A percentile compares a stretch with the other conserved stretches of the same genome.
Evolutionary conservation across 1,140 invertebrate genomes (phyloP).

Genomic region (Drosophila bifasciata): DNA sequence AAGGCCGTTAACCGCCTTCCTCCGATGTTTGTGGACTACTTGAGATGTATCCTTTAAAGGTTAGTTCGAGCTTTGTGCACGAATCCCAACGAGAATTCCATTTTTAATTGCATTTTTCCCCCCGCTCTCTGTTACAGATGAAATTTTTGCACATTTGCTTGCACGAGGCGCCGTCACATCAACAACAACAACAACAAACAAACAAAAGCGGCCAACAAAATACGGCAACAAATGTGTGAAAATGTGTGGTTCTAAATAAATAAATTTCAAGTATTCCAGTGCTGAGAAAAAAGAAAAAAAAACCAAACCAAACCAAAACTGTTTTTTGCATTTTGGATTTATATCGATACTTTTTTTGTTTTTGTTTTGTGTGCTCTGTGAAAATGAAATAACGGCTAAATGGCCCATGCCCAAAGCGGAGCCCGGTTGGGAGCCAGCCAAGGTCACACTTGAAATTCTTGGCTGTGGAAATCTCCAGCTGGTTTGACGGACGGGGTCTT

Average conservation of each 20-base stretch:
- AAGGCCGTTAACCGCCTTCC: neutral
- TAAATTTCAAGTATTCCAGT: constrained; percentile 39
- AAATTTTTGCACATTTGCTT: too few species aligned
- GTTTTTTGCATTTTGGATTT: constrained; percentile 38
- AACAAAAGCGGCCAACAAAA: constrained; percentile 16
- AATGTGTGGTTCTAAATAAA: constrained; percentile 51
- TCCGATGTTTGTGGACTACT: too few species aligned
- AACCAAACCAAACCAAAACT: too few species aligned
- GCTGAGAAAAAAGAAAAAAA: constrained; percentile 37
- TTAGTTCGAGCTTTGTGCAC: constrained; percentile 10
- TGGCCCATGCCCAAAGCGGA: too few species aligned
- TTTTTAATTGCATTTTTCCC: too few species aligned
- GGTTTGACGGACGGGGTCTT: too few species aligned
- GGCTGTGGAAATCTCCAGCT: too few species aligned
- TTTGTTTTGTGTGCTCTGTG: constrained; percentile 23
- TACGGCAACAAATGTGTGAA: constrained; percentile 8
- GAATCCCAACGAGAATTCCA: too few species aligned
- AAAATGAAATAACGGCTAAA: neutral
- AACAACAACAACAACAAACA: constrained; percentile 22
- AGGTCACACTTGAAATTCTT: too few species aligned
- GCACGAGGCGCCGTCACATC: too few species aligned
- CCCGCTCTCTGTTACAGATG: too few species aligned
- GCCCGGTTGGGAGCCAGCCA: too few species aligned
- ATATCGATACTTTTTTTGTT: constrained; percentile 25
- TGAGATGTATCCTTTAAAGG: constrained; percentile 7